These are phyloP conservation scores for Amphiprion clarkii DNA, from an alignment of 2,797 vertebrate species.

Conservation along the genomic window DNA sequence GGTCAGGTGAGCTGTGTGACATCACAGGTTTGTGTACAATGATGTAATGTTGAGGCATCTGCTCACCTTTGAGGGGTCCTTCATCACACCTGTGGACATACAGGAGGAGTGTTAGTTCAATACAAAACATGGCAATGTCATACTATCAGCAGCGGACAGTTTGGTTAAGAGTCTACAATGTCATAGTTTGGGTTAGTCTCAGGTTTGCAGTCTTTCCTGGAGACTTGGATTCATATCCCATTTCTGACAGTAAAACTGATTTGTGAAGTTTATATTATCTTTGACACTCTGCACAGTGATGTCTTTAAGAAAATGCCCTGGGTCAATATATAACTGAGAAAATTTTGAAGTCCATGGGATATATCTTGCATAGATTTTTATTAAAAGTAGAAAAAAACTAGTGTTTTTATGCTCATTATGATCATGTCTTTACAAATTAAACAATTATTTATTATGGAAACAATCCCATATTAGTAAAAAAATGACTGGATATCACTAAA, in stretches of 20 bases:
- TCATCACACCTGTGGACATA: constrained; percentile 64
- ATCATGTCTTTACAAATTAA: no score
- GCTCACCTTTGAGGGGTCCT: constrained; percentile 68
- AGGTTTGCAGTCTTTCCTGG: background rate
- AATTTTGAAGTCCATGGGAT: no score
- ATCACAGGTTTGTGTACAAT: background rate
- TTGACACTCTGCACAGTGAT: background rate
- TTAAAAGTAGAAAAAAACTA: no score
- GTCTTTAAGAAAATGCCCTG: background rate
- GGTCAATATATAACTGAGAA: no score
- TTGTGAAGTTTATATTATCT: no score
- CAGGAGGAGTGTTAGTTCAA: constrained; percentile 7
- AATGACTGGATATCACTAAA: no score
- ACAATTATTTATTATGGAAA: no score
- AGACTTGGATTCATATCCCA: no score
- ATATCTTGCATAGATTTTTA: no score
- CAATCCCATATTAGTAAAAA: no score
- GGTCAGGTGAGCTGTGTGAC: constrained; percentile 9
- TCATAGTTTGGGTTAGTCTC: background rate
- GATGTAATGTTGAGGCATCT: background rate
- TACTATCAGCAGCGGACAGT: background rate
- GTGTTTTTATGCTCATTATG: no score
- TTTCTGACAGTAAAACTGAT: no score
- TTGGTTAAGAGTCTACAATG: background rate
- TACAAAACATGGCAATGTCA: background rate